Percentiles rank a stretch among this genome's conserved stretches.
These are phyloP conservation scores for Coccyzus lansbergi DNA, from an alignment of 2,797 vertebrate genomes.

Conservation along the genomic window DNA sequence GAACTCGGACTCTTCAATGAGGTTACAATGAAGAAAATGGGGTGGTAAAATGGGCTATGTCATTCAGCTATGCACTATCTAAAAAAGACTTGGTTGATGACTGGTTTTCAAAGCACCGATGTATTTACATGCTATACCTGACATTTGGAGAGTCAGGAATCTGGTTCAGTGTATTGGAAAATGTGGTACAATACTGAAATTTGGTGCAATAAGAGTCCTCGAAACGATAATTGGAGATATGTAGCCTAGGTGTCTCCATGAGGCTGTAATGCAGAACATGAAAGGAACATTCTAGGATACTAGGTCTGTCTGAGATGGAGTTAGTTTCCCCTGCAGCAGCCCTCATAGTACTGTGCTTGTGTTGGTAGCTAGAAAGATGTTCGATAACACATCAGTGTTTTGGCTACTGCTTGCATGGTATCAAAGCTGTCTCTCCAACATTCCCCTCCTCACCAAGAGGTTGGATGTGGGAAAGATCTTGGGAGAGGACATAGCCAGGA, in stretches of 20 bases:
- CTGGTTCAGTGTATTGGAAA: not conserved
- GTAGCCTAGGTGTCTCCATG: not conserved
- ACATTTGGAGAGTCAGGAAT: not conserved
- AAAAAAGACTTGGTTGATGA: not conserved
- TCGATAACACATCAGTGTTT: too few species aligned
- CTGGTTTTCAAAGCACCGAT: not conserved
- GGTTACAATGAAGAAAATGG: not conserved
- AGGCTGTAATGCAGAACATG: not conserved
- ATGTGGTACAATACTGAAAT: not conserved
- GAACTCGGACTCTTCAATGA: not conserved
- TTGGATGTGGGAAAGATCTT: too few species aligned
- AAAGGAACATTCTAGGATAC: not conserved
- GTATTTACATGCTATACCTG: not conserved
- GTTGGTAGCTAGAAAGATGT: too few species aligned
- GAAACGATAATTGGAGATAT: not conserved
- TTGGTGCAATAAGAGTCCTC: not conserved
- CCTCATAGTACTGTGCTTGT: too few species aligned
- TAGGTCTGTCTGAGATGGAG: too few species aligned
- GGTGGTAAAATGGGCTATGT: not conserved
- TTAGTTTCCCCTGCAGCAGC: too few species aligned
- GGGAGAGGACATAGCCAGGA: too few species aligned
- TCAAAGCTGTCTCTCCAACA: too few species aligned
- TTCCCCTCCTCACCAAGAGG: too few species aligned
- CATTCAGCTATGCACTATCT: not conserved
- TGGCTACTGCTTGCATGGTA: too few species aligned